Conservation (phyloP, 1,140 invertebrate species). For the Metaphire vulgaris region DNA sequence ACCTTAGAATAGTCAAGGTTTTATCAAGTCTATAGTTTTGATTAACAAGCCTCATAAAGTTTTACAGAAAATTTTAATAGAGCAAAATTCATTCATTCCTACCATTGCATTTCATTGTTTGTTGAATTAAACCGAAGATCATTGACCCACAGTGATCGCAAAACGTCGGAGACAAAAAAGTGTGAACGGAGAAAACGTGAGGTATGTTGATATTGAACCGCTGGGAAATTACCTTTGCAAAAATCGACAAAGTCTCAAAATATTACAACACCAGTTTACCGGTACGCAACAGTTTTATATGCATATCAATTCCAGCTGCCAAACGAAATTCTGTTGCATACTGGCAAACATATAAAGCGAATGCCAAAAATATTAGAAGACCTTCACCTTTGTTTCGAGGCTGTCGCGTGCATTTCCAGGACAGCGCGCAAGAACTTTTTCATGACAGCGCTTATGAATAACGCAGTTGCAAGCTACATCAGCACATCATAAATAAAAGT, state of each 20-base stretch:
- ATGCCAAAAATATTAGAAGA: too few species aligned
- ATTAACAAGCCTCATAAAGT: too few species aligned
- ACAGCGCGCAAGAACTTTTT: slow-evolving; percentile 88
- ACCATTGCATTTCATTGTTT: slow-evolving; percentile 95
- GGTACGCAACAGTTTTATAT: too few species aligned
- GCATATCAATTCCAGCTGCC: too few species aligned
- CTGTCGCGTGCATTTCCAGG: slow-evolving; percentile 85
- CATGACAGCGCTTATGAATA: slow-evolving; percentile 93
- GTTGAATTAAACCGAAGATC: slow-evolving; percentile 86
- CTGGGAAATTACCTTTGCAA: slow-evolving; percentile 60
- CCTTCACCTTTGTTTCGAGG: slow-evolving; percentile 79
- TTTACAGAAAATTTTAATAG: not conserved
- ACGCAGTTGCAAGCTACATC: slow-evolving; percentile 80
- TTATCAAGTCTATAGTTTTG: too few species aligned
- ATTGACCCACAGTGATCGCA: slow-evolving; percentile 96
- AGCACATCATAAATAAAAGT: too few species aligned
- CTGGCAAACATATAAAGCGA: too few species aligned
- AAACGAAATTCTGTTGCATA: too few species aligned
- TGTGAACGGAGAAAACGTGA: slow-evolving; percentile 70
- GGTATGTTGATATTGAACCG: slow-evolving; percentile 96
- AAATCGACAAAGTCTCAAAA: too few species aligned
- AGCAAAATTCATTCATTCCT: slow-evolving; percentile 37
- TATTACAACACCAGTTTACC: too few species aligned
- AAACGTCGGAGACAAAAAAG: slow-evolving; percentile 96
- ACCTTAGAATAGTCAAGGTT: too few species aligned